These are phyloP conservation scores for Glyphotaelius pellucidus DNA, from an alignment of 2,888 invertebrate genomes.

Conservation along the genomic window DNA sequence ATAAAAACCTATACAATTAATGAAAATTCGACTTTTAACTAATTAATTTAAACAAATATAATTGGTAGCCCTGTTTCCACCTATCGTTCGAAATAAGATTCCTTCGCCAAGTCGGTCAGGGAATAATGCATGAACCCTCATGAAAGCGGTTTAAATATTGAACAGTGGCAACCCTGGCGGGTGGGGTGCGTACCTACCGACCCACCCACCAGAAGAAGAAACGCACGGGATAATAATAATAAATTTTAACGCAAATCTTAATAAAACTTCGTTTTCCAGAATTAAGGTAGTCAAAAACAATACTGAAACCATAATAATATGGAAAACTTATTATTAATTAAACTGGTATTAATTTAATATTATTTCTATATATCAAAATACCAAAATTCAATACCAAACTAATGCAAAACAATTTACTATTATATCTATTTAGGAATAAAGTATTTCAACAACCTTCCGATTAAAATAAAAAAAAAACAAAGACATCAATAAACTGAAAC, in stretches of 20 bases:
- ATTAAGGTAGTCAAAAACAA: background rate
- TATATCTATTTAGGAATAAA: no score
- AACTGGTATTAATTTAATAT: no score
- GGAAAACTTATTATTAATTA: no score
- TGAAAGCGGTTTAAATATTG: conserved; percentile 61
- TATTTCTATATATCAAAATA: no score
- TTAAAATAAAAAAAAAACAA: no score
- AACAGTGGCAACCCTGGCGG: conserved; percentile 39
- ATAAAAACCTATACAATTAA: no score
- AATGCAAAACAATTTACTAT: no score
- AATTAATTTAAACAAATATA: no score
- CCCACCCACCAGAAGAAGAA: background rate
- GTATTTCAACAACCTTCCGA: no score
- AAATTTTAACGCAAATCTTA: background rate
- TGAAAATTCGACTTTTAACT: no score
- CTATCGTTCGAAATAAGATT: conserved; percentile 55
- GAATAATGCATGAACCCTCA: conserved; percentile 64
- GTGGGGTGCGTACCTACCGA: background rate
- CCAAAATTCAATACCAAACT: no score
- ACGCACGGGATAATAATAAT: background rate
- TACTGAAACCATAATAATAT: background rate
- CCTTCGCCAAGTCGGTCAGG: conserved; percentile 59
- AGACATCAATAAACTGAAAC: no score
- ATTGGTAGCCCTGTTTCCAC: conserved; percentile 21
- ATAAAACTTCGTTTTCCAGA: background rate